phyloP scores from a whole-genome alignment of 2,888 invertebrate species.

The Nomada ferruginata region DNA sequence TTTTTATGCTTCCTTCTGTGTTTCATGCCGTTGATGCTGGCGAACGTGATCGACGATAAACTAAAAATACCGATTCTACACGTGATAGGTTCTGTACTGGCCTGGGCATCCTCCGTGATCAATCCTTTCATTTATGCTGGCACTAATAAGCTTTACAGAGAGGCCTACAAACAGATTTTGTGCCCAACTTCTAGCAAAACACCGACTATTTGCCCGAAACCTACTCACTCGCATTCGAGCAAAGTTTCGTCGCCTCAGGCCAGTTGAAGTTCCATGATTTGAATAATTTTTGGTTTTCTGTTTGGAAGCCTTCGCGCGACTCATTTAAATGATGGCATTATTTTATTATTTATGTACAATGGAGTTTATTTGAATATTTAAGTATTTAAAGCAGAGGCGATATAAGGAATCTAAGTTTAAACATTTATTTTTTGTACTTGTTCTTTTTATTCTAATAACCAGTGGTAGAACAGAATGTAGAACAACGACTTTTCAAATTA shows the following conservation, averaged over 20 bases:
- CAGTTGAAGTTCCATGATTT: slow-evolving; percentile 26
- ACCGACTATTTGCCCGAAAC: slow-evolving; percentile 68
- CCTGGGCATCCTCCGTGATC: slow-evolving; percentile 95
- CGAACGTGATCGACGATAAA: slow-evolving; percentile 94
- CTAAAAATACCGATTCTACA: slow-evolving; percentile 91
- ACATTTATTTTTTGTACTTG: neutral
- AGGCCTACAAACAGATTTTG: slow-evolving; percentile 81
- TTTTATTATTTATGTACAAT: neutral
- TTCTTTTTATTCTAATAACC: neutral
- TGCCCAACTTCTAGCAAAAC: slow-evolving; percentile 74
- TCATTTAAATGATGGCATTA: neutral
- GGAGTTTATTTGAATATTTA: neutral
- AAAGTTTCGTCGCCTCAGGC: slow-evolving; percentile 78
- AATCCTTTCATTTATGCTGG: slow-evolving; percentile 96
- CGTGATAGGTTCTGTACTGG: slow-evolving; percentile 92
- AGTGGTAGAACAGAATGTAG: neutral
- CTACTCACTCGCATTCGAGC: slow-evolving; percentile 79
- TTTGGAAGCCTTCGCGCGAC: neutral
- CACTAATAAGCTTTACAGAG: slow-evolving; percentile 92
- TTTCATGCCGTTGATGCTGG: slow-evolving; percentile 94
- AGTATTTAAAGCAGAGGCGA: neutral
- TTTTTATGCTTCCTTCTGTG: slow-evolving; percentile 94
- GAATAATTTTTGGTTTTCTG: neutral
- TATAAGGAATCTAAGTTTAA: neutral
- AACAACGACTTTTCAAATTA: no score